Evolutionary conservation across 2,113 vertebrate genomes (phyloP).

Genomic region (Oryzias melastigma): DNA sequence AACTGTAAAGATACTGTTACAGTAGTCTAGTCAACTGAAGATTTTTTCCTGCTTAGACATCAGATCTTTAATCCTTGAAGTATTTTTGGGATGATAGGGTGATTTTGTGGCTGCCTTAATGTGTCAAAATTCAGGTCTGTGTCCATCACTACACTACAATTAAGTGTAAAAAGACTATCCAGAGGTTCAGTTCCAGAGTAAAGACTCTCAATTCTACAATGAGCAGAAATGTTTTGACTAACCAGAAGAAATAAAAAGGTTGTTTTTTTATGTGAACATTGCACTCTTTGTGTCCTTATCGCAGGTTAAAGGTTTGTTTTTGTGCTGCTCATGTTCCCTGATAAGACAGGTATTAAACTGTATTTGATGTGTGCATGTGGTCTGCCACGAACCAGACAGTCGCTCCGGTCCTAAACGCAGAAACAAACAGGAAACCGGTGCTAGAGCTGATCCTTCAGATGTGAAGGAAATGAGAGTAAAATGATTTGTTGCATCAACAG

Average conservation of each 20-base stretch:
- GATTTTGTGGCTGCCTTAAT: no score
- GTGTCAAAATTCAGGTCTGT: no score
- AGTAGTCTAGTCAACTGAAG: no score
- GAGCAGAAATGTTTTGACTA: neutral
- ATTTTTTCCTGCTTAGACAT: no score
- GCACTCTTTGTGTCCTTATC: constrained; percentile 19
- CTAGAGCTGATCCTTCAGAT: constrained; percentile 31
- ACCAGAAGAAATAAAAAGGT: neutral
- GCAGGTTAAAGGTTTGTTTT: constrained; percentile 52
- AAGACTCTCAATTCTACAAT: no score
- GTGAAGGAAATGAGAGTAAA: constrained; percentile 67
- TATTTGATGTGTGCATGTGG: constrained; percentile 60
- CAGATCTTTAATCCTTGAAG: no score
- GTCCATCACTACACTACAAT: no score
- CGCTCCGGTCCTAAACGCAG: constrained; percentile 13
- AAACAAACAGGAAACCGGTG: constrained; percentile 62
- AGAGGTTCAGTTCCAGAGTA: no score
- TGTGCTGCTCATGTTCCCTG: constrained; percentile 52
- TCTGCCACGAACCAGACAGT: constrained; percentile 39
- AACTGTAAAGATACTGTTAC: no score
- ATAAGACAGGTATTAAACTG: constrained; percentile 43
- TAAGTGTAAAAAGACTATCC: no score
- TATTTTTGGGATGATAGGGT: no score
- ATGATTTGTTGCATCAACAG: constrained; percentile 66
- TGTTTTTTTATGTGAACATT: neutral